Conservation (phyloP, 2,888 invertebrate species). For the Acanthococcus lagerstroemiae region DNA sequence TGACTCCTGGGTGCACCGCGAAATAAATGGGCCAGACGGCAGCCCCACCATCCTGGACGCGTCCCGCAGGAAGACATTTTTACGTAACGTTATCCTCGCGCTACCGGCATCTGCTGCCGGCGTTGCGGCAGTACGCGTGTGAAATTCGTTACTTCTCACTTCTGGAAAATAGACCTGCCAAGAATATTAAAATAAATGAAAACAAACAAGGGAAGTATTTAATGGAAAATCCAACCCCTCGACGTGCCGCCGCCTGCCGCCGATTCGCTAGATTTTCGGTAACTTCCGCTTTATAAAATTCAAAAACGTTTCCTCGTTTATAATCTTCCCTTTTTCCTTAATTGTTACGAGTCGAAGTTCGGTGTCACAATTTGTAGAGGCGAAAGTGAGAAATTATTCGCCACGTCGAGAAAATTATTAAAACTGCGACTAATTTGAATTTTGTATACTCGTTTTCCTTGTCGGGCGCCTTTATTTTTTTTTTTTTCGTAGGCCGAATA, state of each 20-base stretch:
- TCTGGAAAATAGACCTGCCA: conserved; percentile 24
- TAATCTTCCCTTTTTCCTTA: neutral
- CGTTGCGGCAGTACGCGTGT: neutral
- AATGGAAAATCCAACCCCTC: conserved; percentile 17
- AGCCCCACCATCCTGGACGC: too few species aligned
- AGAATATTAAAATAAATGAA: conserved; percentile 31
- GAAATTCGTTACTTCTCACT: neutral
- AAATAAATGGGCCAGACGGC: too few species aligned
- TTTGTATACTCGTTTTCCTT: too few species aligned
- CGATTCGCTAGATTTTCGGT: neutral
- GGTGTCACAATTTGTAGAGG: neutral
- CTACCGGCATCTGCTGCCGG: too few species aligned
- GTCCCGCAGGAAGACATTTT: too few species aligned
- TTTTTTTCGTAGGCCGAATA: too few species aligned
- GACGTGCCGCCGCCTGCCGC: neutral
- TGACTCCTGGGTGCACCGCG: too few species aligned
- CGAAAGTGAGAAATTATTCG: neutral
- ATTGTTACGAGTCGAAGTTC: neutral
- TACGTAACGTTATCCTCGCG: too few species aligned
- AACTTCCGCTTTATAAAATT: conserved; percentile 4
- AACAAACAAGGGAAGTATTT: conserved; percentile 23
- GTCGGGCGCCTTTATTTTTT: too few species aligned
- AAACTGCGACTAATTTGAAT: neutral
- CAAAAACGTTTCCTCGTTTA: neutral
- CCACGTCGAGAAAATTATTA: neutral